Evolutionary conservation across 2,797 vertebrate genomes (phyloP), one percentile per base, ranked within the genome.

Genomic region (Bryconaethiops microstoma): DNA sequence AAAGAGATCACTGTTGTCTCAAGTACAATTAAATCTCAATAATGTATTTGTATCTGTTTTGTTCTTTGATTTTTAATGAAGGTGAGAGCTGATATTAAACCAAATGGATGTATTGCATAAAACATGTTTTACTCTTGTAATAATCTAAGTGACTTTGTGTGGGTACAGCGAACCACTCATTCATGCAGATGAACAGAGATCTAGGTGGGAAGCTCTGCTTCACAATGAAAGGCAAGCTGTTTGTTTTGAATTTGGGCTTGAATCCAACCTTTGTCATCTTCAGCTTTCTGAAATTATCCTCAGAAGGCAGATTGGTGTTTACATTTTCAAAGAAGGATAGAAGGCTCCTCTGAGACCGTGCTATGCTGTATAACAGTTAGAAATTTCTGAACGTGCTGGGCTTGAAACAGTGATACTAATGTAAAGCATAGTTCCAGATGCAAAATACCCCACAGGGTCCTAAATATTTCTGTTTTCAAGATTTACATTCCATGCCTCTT

Each of bases 21-120:
- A 54, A 42, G 65, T 50, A 23, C 35, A 59, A 59, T 74, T 45
- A 78, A 68, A 68, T 42, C 0, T 29, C 2, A 2, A 5, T 65
- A 54, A 72, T 54, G 48, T 48, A 67, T 74, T 64, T 76, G 23
- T 74, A 78, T 42, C 48, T 9, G 25, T 69, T 52, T 23, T 25
- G 29, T 79, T 50, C 8, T 73, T 73, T 35, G 17, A n/a, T 63
- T 52, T 39, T 79, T 71, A 79, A 42, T 79, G n/a, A 73, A 63
- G 19, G 7, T 39, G 57, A 64, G 40, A 19, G n/a, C 21, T 57
- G n/a, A 4, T 50, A 74, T 79, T 74, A 29, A 74, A 55, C 54
- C 21, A 74, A 74, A 65, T 45, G 7, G 45, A 42, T 57, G 25
- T 55, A 74, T 68, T 67, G 21, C 78, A 80, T 59, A 35, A 80